phyloP scores from a whole-genome alignment of 2,113 vertebrate species.

The Perca fluviatilis region DNA sequence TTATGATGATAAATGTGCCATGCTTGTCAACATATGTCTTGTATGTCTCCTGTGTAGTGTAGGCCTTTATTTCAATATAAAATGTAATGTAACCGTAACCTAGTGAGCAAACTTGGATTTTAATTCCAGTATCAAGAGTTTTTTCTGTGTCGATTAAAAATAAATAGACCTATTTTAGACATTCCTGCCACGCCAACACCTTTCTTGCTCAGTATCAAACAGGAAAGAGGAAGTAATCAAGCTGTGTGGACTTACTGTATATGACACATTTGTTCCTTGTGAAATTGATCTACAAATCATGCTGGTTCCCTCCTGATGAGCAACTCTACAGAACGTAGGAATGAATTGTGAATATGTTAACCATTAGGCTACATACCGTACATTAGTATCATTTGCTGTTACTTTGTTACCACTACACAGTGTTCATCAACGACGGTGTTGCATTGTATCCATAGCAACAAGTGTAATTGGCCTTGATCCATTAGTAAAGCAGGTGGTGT shows the following conservation, averaged over 20 bases:
- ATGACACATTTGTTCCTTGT: not conserved
- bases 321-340: too few relatives aligned
- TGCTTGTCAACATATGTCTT: not conserved
- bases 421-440: too few relatives aligned
- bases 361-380: too few relatives aligned
- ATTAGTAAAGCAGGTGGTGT: too few relatives aligned
- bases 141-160: too few relatives aligned
- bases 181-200: not conserved
- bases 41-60: not conserved
- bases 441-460: too few relatives aligned
- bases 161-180: not conserved
- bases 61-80: not conserved
- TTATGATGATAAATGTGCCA: not conserved
- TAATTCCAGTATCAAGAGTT: not conserved
- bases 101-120: not conserved
- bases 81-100: not conserved
- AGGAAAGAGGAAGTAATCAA: not conserved
- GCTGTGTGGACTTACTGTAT: not conserved
- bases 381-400: too few relatives aligned
- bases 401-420: too few relatives aligned
- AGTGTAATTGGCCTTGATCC: too few relatives aligned
- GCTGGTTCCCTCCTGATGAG: not conserved
- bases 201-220: not conserved
- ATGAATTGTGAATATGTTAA: too few relatives aligned
- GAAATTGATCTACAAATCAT: too few relatives aligned